Evolutionary conservation across 2,797 vertebrate species (phyloP), one percentile per base, ranked within the genome.

Genomic region (Oreochromis grahami): DNA sequence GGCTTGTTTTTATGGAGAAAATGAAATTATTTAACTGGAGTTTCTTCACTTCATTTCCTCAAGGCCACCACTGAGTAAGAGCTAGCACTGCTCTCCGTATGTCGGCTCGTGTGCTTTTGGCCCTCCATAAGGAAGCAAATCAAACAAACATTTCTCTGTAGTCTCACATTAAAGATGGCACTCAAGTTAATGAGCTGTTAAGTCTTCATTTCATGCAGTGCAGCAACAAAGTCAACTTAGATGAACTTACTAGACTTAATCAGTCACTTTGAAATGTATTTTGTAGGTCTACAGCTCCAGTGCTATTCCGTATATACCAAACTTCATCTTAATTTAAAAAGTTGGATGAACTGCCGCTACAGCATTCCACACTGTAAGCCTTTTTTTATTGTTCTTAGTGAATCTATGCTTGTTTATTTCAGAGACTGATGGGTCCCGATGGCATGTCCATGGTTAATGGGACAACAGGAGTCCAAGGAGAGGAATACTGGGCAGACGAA

Each of bases 381-480:
- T 1, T 72, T 48, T 26, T 12, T 48, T n/a, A 48, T 29, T 29
- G 15, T 2, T 74, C 10, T 56, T 15, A 15, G 15, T 77, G 29
- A 80, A 32, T 82, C 5, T 36, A 14, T 65, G 7, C 51, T 38
- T 88, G 36, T 89, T 43, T 56, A 4, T 86, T 88, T 1, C 95
- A 99, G 98, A 97, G 98, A 91, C 96, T 99, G 96, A 98, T 98
- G 2, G 98, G 98, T 0, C 97, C 98, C 80, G 98, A 99, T 87
- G 97, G 97, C 43, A 91, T 97, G 88, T 98, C 98, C 0, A 96
- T 98, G 95, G 96, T 99, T 95, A 99, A 99, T 3, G 98, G 98
- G 24, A 97, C 97, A 85, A 96, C 97, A 0, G 98, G 98, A 74
- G 94, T 97, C 5, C 95, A 97, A 4, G 95, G 95, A 13, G 98